Base-by-base conservation (phyloP, 2,888 invertebrate genomes). In the Acheta domesticus region DNA sequence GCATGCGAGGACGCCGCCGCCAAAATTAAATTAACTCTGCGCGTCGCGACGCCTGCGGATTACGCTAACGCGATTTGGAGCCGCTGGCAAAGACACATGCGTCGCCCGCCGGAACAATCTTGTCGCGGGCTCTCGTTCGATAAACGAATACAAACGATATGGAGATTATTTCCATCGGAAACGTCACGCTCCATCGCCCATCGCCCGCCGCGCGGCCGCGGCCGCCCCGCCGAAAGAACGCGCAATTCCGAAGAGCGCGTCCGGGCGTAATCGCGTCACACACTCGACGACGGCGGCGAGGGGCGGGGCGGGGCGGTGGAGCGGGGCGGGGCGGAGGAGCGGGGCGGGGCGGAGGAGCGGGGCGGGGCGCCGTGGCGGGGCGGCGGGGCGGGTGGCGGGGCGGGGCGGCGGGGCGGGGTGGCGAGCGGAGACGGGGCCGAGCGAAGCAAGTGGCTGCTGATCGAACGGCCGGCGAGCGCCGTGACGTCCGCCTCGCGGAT, bases 91-190 rank as follows among this genome's bases (percentile, higher is more conserved):
- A 19, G 62, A 36, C 36, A 36, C 36, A 36, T 36, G 36, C 36
- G 36, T 3, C 62, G 62, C 16, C n/a, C 62, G 62, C n/a, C 62
- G 62, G 3, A n/a, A n/a, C n/a, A n/a, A 62, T 62, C 62, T 62
- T 62, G 62, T 19, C 14, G 62, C 62, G 16, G 36, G 62, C 62
- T 62, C 5, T n/a, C 62, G n/a, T 62, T n/a, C 62, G 62, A 62
- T 62, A 14, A n/a, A n/a, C 62, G 62, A 19, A 62, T 62, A 14
- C 62, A 62, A 62, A 62, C n/a, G 62, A 62, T 62, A 62, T n/a
- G 62, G 62, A 62, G 62, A 62, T 62, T 62, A 62, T 62, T 62
- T 62, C 62, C 62, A 62, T 62, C 62, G 62, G 62, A 62, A 62
- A n/a, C 14, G 62, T n/a, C 62, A 62, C 62, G 62, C 62, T 62